Evolutionary conservation across 2,797 vertebrate genomes (phyloP).

Genomic region (Chaenodraco wilsoni): DNA sequence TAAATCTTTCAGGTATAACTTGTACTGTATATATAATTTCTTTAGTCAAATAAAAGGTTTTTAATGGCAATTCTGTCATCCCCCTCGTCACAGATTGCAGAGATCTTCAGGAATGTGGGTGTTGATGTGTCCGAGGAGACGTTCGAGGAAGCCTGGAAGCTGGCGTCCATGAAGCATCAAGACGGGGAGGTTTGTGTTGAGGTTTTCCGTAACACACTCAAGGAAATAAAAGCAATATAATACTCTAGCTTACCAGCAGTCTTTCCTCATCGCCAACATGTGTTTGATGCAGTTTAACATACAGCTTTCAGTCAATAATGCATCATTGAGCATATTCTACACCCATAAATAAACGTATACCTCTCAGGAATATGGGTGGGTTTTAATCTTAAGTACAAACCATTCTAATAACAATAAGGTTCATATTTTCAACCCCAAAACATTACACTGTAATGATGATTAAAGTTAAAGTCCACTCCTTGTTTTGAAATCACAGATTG

Average conservation of each 20-base stretch:
- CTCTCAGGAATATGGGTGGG: neutral
- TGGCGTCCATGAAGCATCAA: slow-evolving; percentile 82
- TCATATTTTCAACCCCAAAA: neutral
- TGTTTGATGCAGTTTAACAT: neutral
- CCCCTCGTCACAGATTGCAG: slow-evolving; percentile 82
- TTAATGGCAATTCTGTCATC: neutral
- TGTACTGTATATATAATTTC: neutral
- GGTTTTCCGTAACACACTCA: slow-evolving; percentile 82
- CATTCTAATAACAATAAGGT: slow-evolving; percentile 2
- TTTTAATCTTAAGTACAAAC: neutral
- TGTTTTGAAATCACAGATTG: neutral
- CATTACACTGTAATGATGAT: neutral
- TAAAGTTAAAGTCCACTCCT: neutral
- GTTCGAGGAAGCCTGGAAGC: slow-evolving; percentile 89
- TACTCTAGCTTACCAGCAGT: neutral
- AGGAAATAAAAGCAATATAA: slow-evolving; percentile 80
- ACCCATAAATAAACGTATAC: neutral
- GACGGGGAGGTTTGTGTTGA: slow-evolving; percentile 87
- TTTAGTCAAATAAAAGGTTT: slow-evolving; percentile 1
- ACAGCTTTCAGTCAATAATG: neutral
- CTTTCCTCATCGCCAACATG: slow-evolving; percentile 4
- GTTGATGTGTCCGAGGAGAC: slow-evolving; percentile 80
- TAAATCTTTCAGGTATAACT: neutral
- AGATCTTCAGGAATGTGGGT: slow-evolving; percentile 86
- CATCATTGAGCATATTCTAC: neutral